These are phyloP conservation scores for Rostratula benghalensis DNA, from an alignment of 2,113 vertebrate species.

Conservation along the genomic window DNA sequence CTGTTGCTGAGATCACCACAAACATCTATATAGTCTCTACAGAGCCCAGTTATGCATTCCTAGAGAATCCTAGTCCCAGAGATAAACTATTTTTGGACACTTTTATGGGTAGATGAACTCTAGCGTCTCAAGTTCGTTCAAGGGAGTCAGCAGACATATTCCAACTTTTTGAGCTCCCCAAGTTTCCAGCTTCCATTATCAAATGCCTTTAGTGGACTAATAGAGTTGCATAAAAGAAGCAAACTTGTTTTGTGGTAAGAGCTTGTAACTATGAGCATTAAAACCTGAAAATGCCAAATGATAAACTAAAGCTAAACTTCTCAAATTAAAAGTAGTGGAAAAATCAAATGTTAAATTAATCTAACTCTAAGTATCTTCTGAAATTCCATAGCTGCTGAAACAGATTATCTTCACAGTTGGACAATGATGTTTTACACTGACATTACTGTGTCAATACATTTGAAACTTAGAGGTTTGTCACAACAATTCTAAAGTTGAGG, in stretches of 20 bases:
- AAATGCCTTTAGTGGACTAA: neutral
- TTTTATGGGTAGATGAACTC: neutral
- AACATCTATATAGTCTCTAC: neutral
- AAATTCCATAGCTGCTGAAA: neutral
- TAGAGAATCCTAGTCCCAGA: neutral
- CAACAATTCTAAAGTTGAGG: neutral
- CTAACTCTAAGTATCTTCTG: neutral
- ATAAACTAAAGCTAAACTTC: neutral
- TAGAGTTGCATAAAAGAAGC: neutral
- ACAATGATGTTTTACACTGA: neutral
- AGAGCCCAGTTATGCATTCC: neutral
- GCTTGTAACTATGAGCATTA: neutral
- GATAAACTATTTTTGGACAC: neutral
- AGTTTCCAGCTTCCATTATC: neutral
- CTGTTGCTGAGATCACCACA: neutral
- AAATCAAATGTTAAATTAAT: neutral
- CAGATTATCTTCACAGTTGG: neutral
- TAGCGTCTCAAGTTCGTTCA: neutral
- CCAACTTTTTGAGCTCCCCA: neutral
- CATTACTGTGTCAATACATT: neutral
- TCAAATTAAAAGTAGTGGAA: neutral
- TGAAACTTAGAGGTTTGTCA: neutral
- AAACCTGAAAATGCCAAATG: neutral
- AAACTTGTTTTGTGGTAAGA: neutral
- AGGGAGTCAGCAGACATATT: neutral